Evolutionary conservation across 1,140 invertebrate genomes (phyloP), one percentile per base, ranked within the genome.

Genomic region (Triops cancriformis): DNA sequence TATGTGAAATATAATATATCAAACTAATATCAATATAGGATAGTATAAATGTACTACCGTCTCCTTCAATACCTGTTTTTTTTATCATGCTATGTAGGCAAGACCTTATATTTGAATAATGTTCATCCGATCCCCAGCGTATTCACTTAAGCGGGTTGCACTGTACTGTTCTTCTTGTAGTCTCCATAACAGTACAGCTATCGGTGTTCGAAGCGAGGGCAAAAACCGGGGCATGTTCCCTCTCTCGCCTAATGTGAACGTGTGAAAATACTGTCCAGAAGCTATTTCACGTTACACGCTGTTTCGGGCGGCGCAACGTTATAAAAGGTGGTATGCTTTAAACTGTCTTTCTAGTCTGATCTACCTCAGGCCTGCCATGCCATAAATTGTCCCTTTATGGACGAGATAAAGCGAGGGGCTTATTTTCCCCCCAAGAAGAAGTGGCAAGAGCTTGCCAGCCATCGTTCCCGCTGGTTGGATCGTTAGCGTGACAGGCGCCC

Each of bases 341-440:
- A 18, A 9, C 51, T 18, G 51, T 64, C 51, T 64, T 64, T 64
- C 51, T 64, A 23, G 18, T 64, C 23, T 64, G 51, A 64, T 64
- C 10, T 64, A 64, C 51, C 45, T 31, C 74, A 45, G 37, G 45
- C 74, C 37, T 76, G 74, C 74, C 28, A 45, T 45, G 23, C 26
- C 74, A 76, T 76, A 76, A 76, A 76, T 76, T 76, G 37, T 45
- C 74, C 28, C 74, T 76, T 76, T 76, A 76, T 76, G 74, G 74
- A 18, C 37, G 37, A 76, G 74, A 76, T 76, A 76, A 76, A 76
- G 41, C 74, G 74, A 28, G 37, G 26, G 73, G 73, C 74, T 76
- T 76, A 76, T 76, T 76, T n/a, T 11, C 37, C 74, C 45, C 23
- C 27, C 64, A 23, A 31, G 31, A 31, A 42, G 37, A 26, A 23